phyloP scores from a whole-genome alignment of 2,113 vertebrate genomes.

The Nicator chloris region DNA sequence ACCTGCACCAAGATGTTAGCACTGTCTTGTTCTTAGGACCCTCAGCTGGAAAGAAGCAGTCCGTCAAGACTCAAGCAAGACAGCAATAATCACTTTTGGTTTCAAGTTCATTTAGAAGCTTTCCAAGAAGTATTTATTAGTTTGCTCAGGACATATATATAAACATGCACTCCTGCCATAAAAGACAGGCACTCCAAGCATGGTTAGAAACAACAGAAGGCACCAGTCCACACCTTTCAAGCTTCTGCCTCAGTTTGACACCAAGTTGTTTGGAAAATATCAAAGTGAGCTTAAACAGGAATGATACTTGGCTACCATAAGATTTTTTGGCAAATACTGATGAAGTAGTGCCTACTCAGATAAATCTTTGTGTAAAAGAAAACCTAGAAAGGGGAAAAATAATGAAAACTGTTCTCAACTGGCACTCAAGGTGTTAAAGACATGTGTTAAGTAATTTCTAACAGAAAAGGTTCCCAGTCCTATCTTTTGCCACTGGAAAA shows the following conservation, averaged over 20 bases:
- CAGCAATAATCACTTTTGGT: background rate
- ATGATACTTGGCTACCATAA: background rate
- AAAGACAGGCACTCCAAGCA: background rate
- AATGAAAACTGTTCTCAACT: background rate
- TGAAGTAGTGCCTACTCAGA: background rate
- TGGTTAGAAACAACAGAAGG: background rate
- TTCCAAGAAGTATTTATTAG: background rate
- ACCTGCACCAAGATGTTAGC: background rate
- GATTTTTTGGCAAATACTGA: background rate
- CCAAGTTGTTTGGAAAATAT: background rate
- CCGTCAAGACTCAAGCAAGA: background rate
- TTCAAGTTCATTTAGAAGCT: slow-evolving; percentile 2
- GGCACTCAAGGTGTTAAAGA: background rate
- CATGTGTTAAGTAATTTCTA: background rate
- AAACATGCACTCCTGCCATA: background rate
- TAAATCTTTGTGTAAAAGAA: background rate
- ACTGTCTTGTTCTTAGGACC: background rate
- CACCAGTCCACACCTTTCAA: background rate
- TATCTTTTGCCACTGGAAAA: background rate
- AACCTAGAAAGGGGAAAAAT: background rate
- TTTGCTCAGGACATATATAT: background rate
- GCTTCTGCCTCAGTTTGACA: background rate
- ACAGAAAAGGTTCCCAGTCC: background rate
- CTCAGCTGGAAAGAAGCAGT: background rate
- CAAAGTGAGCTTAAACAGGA: background rate